Percentiles rank a stretch among this genome's conserved stretches.
These are phyloP conservation scores for Pseudorasbora parva DNA, from an alignment of 2,113 vertebrate species.

Conservation along the genomic window DNA sequence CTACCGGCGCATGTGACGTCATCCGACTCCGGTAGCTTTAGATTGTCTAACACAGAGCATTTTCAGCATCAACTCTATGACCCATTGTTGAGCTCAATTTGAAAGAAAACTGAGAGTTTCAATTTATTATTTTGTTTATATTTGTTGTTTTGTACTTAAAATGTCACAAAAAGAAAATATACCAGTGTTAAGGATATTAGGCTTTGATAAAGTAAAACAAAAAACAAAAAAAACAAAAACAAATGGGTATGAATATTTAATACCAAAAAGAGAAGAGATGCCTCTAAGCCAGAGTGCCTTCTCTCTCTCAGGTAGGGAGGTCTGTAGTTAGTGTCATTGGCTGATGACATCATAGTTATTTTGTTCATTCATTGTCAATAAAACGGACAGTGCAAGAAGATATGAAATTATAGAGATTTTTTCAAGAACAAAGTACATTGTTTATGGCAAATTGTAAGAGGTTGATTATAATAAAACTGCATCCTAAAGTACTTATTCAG, in stretches of 20 bases:
- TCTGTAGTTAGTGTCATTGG: neutral
- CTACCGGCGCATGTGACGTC: no score
- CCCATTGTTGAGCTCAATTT: no score
- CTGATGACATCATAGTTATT: neutral
- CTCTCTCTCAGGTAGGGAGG: neutral
- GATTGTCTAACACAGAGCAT: no score
- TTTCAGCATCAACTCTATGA: no score
- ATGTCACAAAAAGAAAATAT: neutral
- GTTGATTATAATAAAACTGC: neutral
- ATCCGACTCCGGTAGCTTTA: no score
- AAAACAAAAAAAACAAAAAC: no score
- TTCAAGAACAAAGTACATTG: neutral
- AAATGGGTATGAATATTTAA: neutral
- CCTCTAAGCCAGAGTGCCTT: neutral
- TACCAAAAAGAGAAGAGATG: neutral
- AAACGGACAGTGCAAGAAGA: neutral
- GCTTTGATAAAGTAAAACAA: neutral
- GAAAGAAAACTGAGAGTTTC: neutral
- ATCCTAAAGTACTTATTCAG: neutral
- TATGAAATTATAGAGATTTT: neutral
- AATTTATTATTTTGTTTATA: neutral
- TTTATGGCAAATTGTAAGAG: neutral
- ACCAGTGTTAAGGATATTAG: neutral
- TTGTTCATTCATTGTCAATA: neutral
- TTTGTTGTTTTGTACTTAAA: neutral